Base-by-base conservation (phyloP, 2,797 vertebrate genomes). In the Sciurus vulgaris region DNA sequence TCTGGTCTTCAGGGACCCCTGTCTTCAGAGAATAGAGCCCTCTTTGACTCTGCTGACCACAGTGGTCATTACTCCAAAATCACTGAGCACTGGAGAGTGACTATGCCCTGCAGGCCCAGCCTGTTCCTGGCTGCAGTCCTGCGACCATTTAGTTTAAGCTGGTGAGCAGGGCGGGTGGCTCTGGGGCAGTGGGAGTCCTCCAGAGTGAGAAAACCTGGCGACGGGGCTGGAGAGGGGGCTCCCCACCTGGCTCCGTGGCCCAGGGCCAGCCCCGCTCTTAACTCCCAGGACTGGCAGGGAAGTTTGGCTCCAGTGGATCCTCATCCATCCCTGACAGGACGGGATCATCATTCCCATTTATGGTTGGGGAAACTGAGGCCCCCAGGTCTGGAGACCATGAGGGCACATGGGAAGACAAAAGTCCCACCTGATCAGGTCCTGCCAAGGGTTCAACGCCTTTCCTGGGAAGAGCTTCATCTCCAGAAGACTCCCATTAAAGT, bases 111-210 rank as follows among this genome's bases (percentile, higher is more conserved):
- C 97, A 95, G 97, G 96, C 91, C 95, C 93, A 94, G 97, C 97
- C 97, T 98, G 97, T 98, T 96, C 96, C 98, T 97, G 97, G 98
- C 96, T 35, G 73, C 88, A 91, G 97, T 97, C 97, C 97, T 97
- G 83, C 95, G 94, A 97, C 97, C 96, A 96, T 96, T 97, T 89
- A 96, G 97, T 98, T 98, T 97, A 98, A 97, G 95, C 97, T 98
- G 97, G 98, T 94, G 81, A 61, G 69, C 38, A 54, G 73, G 82
- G 63, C 0, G 56, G 94, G n/a, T 79, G 91, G 92, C 91, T 96
- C 14, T 33, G 96, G 97, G 98, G 98, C 98, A 97, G 97, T 96
- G 95, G 96, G 96, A 97, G 96, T 97, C 97, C 91, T 86, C 49
- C 73, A 73, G 97, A 89, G 93, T 95, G 97, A 86, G 93, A 96